Percentiles rank a stretch among this genome's conserved stretches.
phyloP scores from a whole-genome alignment of 1,140 invertebrate genomes.

The Oncopodura yosiiana region DNA sequence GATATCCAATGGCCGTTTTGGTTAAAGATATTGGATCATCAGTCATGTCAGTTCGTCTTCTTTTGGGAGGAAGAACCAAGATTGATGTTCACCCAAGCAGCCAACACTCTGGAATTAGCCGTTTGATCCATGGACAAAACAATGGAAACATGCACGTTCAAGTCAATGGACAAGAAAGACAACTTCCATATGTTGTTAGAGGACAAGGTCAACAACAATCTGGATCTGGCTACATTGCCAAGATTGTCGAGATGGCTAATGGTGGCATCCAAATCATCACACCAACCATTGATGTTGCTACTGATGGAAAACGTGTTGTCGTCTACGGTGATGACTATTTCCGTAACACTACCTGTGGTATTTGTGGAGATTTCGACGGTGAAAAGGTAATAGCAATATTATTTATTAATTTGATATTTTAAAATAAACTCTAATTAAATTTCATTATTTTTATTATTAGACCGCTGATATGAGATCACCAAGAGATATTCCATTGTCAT shows the following conservation, averaged over 20 bases:
- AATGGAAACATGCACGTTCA: conserved; percentile 4
- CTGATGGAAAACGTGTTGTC: conserved; percentile 22
- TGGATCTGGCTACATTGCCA: conserved; percentile 18
- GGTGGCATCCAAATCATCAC: conserved; percentile 30
- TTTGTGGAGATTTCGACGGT: conserved; percentile 31
- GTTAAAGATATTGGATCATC: conserved; percentile 22
- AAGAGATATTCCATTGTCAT: conserved; percentile 26
- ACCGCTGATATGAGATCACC: conserved; percentile 30
- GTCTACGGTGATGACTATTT: conserved; percentile 14
- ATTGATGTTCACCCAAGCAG: conserved; percentile 15
- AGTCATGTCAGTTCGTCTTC: conserved; percentile 10
- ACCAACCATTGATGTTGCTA: conserved; percentile 17
- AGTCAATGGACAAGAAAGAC: conserved; percentile 24
- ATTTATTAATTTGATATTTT: background rate
- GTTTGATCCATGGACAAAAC: background rate
- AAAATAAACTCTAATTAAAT: background rate
- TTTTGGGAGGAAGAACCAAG: conserved; percentile 24
- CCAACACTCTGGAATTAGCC: background rate
- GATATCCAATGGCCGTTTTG: conserved; percentile 24
- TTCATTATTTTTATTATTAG: background rate
- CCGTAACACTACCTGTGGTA: conserved; percentile 29
- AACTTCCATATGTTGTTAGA: conserved; percentile 18
- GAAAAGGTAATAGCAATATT: conserved; percentile 29
- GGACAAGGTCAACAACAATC: conserved; percentile 4
- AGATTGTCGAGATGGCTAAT: conserved; percentile 24